A percentile compares a stretch with the other conserved stretches of the same genome.
These are phyloP conservation scores for Mormyrus proboscirostris DNA, from an alignment of 2,797 vertebrate genomes.

Conservation along the genomic window DNA sequence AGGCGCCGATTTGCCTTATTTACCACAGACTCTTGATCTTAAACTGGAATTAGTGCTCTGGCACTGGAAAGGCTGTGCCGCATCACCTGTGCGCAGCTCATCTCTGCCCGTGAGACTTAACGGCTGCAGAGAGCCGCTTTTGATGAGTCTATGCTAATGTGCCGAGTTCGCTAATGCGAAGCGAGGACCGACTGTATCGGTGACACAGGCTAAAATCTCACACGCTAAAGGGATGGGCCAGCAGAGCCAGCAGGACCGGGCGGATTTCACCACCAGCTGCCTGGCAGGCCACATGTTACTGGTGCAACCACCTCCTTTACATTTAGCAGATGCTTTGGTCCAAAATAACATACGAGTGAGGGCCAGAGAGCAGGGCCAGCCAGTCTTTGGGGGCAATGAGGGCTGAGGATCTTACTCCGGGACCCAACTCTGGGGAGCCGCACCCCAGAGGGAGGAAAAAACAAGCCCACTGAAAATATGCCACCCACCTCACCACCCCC, in stretches of 20 bases:
- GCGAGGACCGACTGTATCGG: background rate
- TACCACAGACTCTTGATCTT: background rate
- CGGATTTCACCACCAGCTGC: background rate
- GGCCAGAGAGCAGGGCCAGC: background rate
- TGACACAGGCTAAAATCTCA: background rate
- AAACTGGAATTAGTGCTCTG: background rate
- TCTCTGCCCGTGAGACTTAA: background rate
- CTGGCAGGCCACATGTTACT: background rate
- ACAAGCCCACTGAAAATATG: background rate
- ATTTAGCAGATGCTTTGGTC: background rate
- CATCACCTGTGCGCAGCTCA: background rate
- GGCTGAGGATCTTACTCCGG: background rate
- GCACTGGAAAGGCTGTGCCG: slow-evolving; percentile 6
- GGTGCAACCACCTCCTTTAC: background rate
- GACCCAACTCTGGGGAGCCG: background rate
- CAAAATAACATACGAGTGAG: background rate
- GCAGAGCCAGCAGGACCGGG: background rate
- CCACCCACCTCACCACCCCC: background rate
- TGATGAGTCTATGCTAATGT: background rate
- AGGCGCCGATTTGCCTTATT: slow-evolving; percentile 9
- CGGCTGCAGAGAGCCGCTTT: background rate
- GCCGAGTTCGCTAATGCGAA: background rate
- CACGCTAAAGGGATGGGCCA: background rate
- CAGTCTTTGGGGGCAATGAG: background rate
- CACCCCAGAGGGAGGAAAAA: background rate